phyloP scores from a whole-genome alignment of 2,888 invertebrate genomes.

The Pseudolycoriella hygida region DNA sequence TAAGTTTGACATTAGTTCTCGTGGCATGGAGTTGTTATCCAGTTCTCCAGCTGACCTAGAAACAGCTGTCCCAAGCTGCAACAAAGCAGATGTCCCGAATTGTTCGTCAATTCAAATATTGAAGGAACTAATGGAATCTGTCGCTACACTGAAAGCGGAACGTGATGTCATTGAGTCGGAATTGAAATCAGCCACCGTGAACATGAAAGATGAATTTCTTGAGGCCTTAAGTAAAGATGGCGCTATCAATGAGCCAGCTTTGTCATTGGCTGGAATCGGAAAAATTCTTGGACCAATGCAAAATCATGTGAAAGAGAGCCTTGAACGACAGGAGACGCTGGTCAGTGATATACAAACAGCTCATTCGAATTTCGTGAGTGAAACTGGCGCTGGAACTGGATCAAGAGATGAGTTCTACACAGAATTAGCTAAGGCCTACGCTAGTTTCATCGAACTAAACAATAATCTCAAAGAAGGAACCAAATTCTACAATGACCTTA shows the following conservation, averaged over 20 bases:
- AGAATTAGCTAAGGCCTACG: constrained; percentile 76
- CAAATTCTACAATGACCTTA: constrained; percentile 87
- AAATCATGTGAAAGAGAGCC: constrained; percentile 57
- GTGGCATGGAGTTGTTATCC: constrained; percentile 69
- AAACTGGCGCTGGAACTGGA: constrained; percentile 43
- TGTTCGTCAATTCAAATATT: constrained; percentile 47
- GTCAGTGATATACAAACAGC: constrained; percentile 47
- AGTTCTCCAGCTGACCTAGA: constrained; percentile 49
- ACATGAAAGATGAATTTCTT: constrained; percentile 69
- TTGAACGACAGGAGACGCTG: constrained; percentile 50
- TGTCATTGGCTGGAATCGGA: constrained; percentile 55
- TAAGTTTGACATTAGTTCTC: constrained; percentile 60
- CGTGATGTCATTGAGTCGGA: constrained; percentile 79
- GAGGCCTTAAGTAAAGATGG: constrained; percentile 58
- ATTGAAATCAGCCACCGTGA: constrained; percentile 57
- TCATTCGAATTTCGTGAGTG: constrained; percentile 28
- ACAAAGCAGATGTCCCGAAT: constrained; percentile 33
- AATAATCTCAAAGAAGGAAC: constrained; percentile 88
- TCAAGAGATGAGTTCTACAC: constrained; percentile 64
- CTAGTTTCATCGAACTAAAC: constrained; percentile 79
- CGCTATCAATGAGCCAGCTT: constrained; percentile 55
- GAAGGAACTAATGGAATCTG: constrained; percentile 60
- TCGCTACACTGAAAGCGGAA: constrained; percentile 73
- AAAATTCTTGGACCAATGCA: constrained; percentile 59
- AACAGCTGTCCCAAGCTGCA: constrained; percentile 47